phyloP scores from a whole-genome alignment of 2,888 invertebrate genomes.

The Alviniconcha strummeri region DNA sequence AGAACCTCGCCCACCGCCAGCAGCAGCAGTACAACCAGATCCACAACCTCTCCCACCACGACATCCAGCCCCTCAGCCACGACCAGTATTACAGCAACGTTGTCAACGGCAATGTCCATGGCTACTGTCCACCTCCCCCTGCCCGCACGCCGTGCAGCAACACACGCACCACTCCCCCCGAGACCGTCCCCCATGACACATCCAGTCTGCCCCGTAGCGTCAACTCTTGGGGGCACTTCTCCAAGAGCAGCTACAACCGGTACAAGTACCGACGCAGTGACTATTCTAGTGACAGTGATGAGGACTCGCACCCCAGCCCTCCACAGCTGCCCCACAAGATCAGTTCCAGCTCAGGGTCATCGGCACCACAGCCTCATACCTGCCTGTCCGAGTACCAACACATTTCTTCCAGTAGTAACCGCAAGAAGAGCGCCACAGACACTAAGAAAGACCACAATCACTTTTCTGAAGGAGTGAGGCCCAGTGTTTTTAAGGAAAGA shows the following conservation, averaged over 20 bases:
- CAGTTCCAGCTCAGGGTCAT: background rate
- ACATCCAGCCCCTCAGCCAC: constrained; percentile 28
- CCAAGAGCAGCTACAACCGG: constrained; percentile 50
- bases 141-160: background rate
- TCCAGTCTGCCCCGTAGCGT: constrained; percentile 40
- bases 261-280: constrained; percentile 65
- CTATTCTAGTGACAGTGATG: constrained; percentile 66
- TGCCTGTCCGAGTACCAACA: constrained; percentile 32
- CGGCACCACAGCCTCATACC: constrained; percentile 1
- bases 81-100: constrained; percentile 38
- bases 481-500: constrained; percentile 60
- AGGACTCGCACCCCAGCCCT: constrained; percentile 45
- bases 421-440: constrained; percentile 33
- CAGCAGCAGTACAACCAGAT: constrained; percentile 27
- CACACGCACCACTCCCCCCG: constrained; percentile 1
- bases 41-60: constrained; percentile 20
- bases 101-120: constrained; percentile 34
- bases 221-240: constrained; percentile 63
- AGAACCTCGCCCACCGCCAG: constrained; percentile 30
- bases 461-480: constrained; percentile 53
- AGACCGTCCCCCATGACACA: constrained; percentile 11
- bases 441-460: constrained; percentile 34
- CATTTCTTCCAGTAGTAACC: constrained; percentile 7
- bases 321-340: constrained; percentile 27
- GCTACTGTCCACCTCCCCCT: constrained; percentile 7